phyloP scores from a whole-genome alignment of 1,140 invertebrate genomes.

The Bombus pascuorum region DNA sequence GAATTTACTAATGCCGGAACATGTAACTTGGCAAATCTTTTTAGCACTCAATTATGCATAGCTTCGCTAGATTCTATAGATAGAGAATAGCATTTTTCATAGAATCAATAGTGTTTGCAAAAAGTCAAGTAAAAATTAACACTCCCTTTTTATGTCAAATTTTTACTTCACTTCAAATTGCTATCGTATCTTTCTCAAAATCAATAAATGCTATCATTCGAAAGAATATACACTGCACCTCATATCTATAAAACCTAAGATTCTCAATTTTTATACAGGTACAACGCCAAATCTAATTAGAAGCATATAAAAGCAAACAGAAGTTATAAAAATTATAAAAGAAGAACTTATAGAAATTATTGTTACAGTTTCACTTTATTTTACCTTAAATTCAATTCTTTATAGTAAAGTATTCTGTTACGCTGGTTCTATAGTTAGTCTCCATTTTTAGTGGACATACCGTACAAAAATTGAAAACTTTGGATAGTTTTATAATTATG shows the following conservation, averaged over 20 bases:
- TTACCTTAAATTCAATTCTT: neutral
- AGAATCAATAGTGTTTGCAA: neutral
- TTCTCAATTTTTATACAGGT: neutral
- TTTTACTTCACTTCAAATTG: slow-evolving; percentile 14
- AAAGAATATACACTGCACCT: neutral
- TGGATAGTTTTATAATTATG: neutral
- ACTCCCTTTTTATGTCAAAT: neutral
- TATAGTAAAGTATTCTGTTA: neutral
- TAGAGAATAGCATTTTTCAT: neutral
- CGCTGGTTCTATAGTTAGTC: neutral
- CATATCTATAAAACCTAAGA: neutral
- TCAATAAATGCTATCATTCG: neutral
- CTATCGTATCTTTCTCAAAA: neutral
- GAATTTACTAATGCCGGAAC: neutral
- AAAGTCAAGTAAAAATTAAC: slow-evolving; percentile 15
- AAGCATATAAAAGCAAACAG: neutral
- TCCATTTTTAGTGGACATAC: neutral
- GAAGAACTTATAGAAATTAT: no score
- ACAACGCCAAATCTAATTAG: neutral
- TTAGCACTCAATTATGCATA: slow-evolving; percentile 19
- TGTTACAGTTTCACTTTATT: neutral
- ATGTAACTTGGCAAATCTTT: neutral
- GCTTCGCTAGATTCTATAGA: neutral
- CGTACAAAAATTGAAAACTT: neutral
- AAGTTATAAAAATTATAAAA: neutral